phyloP scores from a whole-genome alignment of 2,888 invertebrate genomes.

The Lochmaea crataegi region DNA sequence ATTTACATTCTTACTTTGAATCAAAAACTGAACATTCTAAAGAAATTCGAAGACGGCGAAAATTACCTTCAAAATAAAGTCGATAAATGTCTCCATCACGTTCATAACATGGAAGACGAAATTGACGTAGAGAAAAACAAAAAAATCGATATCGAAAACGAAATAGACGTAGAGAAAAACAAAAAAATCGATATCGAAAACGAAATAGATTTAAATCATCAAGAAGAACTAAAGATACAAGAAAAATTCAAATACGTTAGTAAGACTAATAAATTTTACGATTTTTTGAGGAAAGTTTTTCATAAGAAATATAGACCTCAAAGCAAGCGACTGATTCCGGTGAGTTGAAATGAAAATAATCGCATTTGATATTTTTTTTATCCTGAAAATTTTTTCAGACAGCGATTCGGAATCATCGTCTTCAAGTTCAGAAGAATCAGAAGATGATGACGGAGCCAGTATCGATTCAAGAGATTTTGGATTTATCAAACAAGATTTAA shows the following conservation, averaged over 20 bases:
- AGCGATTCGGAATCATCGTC: constrained; percentile 63
- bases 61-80: constrained; percentile 69
- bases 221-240: constrained; percentile 67
- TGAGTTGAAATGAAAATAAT: constrained; percentile 43
- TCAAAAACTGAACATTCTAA: constrained; percentile 79
- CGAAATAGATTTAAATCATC: constrained; percentile 64
- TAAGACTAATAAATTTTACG: constrained; percentile 80
- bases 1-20: constrained; percentile 75
- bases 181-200: too few species aligned
- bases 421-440: constrained; percentile 70
- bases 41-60: constrained; percentile 79
- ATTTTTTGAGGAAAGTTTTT: constrained; percentile 83
- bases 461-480: constrained; percentile 75
- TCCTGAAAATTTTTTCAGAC: constrained; percentile 43
- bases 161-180: too few species aligned
- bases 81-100: constrained; percentile 56
- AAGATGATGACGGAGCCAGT: constrained; percentile 69
- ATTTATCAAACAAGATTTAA: constrained; percentile 76
- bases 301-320: constrained; percentile 84
- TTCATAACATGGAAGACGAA: constrained; percentile 68
- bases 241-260: constrained; percentile 68
- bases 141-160: constrained; percentile 67
- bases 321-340: constrained; percentile 70
- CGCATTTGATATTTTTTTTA: too few species aligned
- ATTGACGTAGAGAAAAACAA: constrained; percentile 67